Conservation (phyloP, 2,888 invertebrate species). For the Chymomyza procnemis region DNA sequence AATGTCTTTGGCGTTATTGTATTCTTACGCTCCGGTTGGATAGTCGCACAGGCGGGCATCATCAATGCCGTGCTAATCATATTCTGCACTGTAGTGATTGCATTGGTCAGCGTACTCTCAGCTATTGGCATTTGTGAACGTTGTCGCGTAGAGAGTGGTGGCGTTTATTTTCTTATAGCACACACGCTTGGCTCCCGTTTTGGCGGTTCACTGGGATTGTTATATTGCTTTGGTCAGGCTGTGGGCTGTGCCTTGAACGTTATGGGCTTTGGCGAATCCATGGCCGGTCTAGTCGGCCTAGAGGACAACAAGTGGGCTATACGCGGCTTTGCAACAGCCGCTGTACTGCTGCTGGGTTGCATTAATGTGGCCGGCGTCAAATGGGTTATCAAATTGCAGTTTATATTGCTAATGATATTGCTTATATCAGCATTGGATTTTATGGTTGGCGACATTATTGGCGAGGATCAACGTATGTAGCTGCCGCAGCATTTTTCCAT, state of each 20-base stretch:
- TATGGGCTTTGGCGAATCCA: slow-evolving; percentile 96
- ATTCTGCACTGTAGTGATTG: slow-evolving; percentile 91
- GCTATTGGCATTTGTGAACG: slow-evolving; percentile 98
- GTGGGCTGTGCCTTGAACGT: slow-evolving; percentile 97
- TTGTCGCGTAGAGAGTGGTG: slow-evolving; percentile 97
- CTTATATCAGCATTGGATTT: slow-evolving; percentile 95
- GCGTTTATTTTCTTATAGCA: slow-evolving; percentile 95
- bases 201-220: slow-evolving; percentile 93
- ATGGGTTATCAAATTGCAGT: slow-evolving; percentile 97
- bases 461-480: slow-evolving; percentile 83
- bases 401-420: slow-evolving; percentile 90
- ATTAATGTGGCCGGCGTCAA: slow-evolving; percentile 98
- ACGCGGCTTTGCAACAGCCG: slow-evolving; percentile 91
- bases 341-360: slow-evolving; percentile 90
- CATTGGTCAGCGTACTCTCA: slow-evolving; percentile 93
- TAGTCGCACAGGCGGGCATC: slow-evolving; percentile 94
- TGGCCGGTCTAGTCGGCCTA: slow-evolving; percentile 89
- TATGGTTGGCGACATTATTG: slow-evolving; percentile 93
- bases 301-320: slow-evolving; percentile 88
- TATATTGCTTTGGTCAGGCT: slow-evolving; percentile 98
- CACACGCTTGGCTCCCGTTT: slow-evolving; percentile 96
- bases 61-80: slow-evolving; percentile 89
- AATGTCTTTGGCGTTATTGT: slow-evolving; percentile 99
- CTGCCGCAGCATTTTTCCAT: background rate
- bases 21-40: slow-evolving; percentile 97